Conservation (phyloP, 30 jellyfish, hydroid and myxozoan genomes). For the Phacellophora camtschatica region DNA sequence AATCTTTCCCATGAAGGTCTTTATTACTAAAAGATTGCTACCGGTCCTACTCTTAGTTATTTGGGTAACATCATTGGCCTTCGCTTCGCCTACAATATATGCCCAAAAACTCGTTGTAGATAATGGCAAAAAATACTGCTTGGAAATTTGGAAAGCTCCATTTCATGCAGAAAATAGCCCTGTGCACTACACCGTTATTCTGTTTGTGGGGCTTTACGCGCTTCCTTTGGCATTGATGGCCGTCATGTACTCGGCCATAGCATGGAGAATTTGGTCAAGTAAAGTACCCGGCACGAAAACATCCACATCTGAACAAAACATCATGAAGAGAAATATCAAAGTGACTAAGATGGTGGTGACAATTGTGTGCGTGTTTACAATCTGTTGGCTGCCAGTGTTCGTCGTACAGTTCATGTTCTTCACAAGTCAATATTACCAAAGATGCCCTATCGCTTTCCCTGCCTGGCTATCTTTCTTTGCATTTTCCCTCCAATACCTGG, state of each 20-base stretch:
- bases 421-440: constrained; percentile 44
- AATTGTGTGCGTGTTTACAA: constrained; percentile 56
- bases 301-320: neutral
- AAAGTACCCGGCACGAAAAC: constrained; percentile 42
- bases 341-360: constrained; percentile 69
- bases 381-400: constrained; percentile 86
- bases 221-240: constrained; percentile 67
- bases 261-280: constrained; percentile 55
- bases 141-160: constrained; percentile 77
- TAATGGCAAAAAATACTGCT: constrained; percentile 37
- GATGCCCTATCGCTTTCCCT: constrained; percentile 67
- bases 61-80: constrained; percentile 68
- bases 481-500: constrained; percentile 69
- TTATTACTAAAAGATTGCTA: constrained; percentile 16
- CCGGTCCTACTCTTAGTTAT: constrained; percentile 48
- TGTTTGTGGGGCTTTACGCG: constrained; percentile 68
- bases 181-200: constrained; percentile 66
- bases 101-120: constrained; percentile 54
- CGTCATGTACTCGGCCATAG: constrained; percentile 58
- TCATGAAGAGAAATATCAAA: constrained; percentile 20
- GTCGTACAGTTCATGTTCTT: constrained; percentile 62
- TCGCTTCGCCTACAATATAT: constrained; percentile 76
- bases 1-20: constrained; percentile 54
- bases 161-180: constrained; percentile 67
- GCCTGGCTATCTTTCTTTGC: constrained; percentile 54